phyloP scores from a whole-genome alignment of 2,113 vertebrate genomes.

The Struthidea cinerea region DNA sequence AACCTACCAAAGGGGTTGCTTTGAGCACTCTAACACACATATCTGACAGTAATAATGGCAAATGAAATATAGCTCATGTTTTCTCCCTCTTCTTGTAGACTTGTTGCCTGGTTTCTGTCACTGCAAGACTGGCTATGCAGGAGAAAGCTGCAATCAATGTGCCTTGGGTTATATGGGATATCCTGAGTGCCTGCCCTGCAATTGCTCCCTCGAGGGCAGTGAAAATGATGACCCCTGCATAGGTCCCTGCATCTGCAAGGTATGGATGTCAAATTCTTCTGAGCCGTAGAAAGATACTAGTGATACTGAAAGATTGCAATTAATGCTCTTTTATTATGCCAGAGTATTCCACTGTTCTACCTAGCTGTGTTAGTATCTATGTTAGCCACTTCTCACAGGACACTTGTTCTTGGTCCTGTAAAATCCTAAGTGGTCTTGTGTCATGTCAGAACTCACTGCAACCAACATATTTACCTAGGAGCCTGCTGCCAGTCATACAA shows the following conservation, averaged over 20 bases:
- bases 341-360: background rate
- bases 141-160: constrained; percentile 84
- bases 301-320: background rate
- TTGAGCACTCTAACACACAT: background rate
- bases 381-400: background rate
- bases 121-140: constrained; percentile 88
- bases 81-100: constrained; percentile 59
- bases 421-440: background rate
- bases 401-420: background rate
- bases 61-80: background rate
- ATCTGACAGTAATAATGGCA: background rate
- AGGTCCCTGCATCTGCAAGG: constrained; percentile 83
- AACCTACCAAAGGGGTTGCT: background rate
- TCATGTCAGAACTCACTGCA: background rate
- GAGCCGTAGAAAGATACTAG: background rate
- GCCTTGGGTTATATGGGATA: constrained; percentile 79
- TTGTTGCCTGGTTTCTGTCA: constrained; percentile 85
- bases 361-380: background rate
- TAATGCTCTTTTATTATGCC: background rate
- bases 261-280: constrained; percentile 14
- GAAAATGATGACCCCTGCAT: constrained; percentile 80
- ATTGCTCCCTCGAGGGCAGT: constrained; percentile 79
- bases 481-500: background rate
- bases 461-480: background rate
- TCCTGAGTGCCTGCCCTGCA: constrained; percentile 77